phyloP scores from a whole-genome alignment of 64 coral and sea anemone genomes.

The Actinia equina region DNA sequence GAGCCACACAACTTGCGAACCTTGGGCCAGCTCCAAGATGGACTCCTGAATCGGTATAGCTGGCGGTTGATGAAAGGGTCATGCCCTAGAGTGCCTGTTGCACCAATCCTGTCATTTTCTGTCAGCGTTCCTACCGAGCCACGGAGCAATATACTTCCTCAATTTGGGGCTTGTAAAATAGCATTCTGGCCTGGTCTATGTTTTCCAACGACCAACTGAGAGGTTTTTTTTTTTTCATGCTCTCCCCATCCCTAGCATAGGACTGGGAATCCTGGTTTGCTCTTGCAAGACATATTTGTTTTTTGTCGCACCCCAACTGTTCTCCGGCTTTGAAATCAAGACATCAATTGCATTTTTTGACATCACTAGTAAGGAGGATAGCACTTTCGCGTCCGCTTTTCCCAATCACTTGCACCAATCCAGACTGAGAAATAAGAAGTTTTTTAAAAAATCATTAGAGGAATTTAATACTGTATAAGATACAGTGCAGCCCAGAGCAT shows the following conservation, averaged over 20 bases:
- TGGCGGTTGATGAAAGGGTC: no score
- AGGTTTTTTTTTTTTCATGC: conserved; percentile 2
- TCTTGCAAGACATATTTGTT: conserved; percentile 11
- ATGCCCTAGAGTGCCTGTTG: conserved; percentile 43
- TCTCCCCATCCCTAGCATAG: conserved; percentile 29
- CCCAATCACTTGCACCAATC: background rate
- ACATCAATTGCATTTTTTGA: background rate
- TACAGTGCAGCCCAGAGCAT: no score
- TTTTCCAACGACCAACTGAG: background rate
- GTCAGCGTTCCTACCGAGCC: conserved; percentile 8
- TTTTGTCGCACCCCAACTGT: background rate
- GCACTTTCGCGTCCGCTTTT: background rate
- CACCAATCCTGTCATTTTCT: conserved; percentile 37
- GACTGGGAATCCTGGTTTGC: background rate
- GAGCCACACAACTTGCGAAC: no score
- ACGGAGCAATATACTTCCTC: conserved; percentile 36
- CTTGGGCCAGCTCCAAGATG: no score
- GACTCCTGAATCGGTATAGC: no score
- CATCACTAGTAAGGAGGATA: background rate
- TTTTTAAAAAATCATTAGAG: background rate
- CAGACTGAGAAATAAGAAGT: background rate
- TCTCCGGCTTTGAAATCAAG: background rate
- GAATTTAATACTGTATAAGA: background rate
- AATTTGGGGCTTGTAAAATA: conserved; percentile 49
- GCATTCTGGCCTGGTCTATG: background rate